Percentiles rank a stretch among this genome's conserved stretches.
These are phyloP conservation scores for Sebastes melanostomus DNA, from an alignment of 2,797 vertebrate genomes.

Conservation along the genomic window DNA sequence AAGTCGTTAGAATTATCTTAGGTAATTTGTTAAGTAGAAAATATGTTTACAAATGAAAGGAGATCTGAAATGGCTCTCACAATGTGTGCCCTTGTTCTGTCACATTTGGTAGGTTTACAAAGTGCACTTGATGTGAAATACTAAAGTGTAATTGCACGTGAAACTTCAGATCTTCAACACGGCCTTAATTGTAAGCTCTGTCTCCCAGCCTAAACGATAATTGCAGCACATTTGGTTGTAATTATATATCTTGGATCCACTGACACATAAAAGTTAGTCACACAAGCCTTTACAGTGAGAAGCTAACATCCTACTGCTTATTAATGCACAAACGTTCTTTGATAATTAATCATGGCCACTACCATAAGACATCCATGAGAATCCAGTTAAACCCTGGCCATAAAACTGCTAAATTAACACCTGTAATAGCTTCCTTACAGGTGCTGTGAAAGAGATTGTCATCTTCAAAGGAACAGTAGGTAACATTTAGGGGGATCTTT, in stretches of 20 bases:
- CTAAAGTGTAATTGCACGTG: constrained; percentile 43
- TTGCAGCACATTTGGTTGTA: constrained; percentile 40
- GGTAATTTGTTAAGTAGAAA: constrained; percentile 16
- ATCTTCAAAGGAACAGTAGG: background rate
- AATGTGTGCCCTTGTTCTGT: background rate
- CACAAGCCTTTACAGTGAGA: constrained; percentile 31
- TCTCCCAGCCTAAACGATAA: constrained; percentile 33
- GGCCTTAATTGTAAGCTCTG: constrained; percentile 47
- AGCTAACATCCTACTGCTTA: constrained; percentile 37
- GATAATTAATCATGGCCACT: constrained; percentile 24
- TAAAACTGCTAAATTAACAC: background rate
- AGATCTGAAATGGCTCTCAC: background rate
- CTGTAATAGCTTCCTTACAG: background rate
- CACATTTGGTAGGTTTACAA: constrained; percentile 29
- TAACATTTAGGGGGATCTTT: too few species aligned
- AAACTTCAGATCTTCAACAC: constrained; percentile 32
- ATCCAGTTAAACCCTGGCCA: background rate
- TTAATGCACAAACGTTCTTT: constrained; percentile 21
- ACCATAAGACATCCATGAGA: background rate
- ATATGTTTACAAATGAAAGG: constrained; percentile 18
- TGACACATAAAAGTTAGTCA: constrained; percentile 48
- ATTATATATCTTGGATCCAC: constrained; percentile 54
- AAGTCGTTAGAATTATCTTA: constrained; percentile 19
- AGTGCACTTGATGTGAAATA: constrained; percentile 15
- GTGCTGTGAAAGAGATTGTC: background rate